Base-by-base conservation (phyloP, 2,888 invertebrate species). In the Erannis defoliaria region DNA sequence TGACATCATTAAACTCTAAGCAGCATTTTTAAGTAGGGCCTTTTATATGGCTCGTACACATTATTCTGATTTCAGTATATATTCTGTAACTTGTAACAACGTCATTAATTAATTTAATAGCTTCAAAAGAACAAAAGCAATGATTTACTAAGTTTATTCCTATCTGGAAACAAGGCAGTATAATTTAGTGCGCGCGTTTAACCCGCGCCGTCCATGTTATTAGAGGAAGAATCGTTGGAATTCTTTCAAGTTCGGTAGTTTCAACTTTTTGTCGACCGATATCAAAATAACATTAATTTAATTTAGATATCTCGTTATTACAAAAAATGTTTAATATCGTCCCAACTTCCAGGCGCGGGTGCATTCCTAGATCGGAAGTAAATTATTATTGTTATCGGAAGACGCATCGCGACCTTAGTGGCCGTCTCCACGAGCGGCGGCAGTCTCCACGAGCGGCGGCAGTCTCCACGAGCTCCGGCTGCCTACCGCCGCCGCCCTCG, bases 361-460 rank as follows among this genome's bases (percentile, higher is more conserved):
- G 56, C 67, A 72, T 70, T 67, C 64, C 59, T 31, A 19, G 49
- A 60, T 77, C 78, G 82, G 85, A 82, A 84, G 80, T 85, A 82
- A 85, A 85, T 86, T 82, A 89, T 81, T 8, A 82, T 82, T 81
- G 84, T 80, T 87, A 88, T 89, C 87, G 71, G 76, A 68, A 70
- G 69, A 64, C 71, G 69, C 78, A 81, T 80, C 80, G 77, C 5
- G 6, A 14, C 6, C 5, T 35, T 4, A n/a, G 35, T 1, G 14
- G 14, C n/a, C 35, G 35, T 35, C 35, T 35, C 35, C 35, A 35
- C 35, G 35, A 35, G 35, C 35, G 1, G n/a, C 35, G 1, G 35
- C 14, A 5, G 5, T 6, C 35, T 5, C 35, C n/a, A 5, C 33
- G 10, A 12, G 1, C 29, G 33, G 9, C 33, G 33, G 33, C n/a